Evolutionary conservation across 2,113 vertebrate species (phyloP).

Genomic region (Gnathochromis pfefferi): DNA sequence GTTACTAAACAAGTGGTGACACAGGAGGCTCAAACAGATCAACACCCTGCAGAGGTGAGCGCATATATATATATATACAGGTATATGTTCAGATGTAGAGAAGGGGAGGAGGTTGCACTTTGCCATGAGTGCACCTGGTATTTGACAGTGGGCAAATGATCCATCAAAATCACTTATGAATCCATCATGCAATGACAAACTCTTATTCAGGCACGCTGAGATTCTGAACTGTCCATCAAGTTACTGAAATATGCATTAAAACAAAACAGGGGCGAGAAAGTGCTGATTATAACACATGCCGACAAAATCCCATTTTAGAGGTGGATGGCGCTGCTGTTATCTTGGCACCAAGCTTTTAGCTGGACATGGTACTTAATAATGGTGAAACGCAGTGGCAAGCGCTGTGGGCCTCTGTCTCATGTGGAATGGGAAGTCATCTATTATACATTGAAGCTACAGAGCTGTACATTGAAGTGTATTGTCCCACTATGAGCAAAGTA

Average conservation of each 20-base stretch:
- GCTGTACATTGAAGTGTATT: not conserved
- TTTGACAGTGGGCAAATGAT: not conserved
- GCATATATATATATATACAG: not conserved
- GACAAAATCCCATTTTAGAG: not conserved
- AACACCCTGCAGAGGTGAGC: not conserved
- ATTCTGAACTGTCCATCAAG: not conserved
- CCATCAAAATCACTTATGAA: not conserved
- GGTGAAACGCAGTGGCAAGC: not conserved
- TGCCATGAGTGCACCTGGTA: not conserved
- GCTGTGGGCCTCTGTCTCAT: not conserved
- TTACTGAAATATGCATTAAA: not conserved
- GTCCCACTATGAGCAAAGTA: not conserved
- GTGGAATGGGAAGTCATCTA: not conserved
- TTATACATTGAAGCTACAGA: not conserved
- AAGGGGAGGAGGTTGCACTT: not conserved
- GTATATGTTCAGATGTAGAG: not conserved
- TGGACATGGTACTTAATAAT: not conserved
- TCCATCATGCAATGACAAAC: not conserved
- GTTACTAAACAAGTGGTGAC: not conserved
- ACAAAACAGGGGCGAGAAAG: not conserved
- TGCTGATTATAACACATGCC: not conserved
- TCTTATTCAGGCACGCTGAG: not conserved
- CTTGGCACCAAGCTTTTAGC: not conserved
- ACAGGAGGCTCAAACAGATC: not conserved
- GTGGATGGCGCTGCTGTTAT: not conserved